Evolutionary conservation across 2,888 invertebrate genomes (phyloP), one percentile per base, ranked within the genome.

Genomic region (Eupithecia vulgata): DNA sequence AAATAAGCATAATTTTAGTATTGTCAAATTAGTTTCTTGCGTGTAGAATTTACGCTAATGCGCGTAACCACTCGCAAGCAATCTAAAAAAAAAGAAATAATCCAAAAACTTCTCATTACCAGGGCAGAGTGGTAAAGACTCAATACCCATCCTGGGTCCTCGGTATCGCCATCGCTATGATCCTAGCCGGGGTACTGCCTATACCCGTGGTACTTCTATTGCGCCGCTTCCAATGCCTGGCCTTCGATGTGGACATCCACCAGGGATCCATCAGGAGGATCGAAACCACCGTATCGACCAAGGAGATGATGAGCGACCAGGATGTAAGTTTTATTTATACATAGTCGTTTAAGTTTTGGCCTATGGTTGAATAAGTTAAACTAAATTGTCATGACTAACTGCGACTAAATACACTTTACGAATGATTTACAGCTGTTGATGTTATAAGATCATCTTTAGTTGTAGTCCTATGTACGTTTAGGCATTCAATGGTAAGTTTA

Each of bases 221-320:
- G 84, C 95, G 98, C 77, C 95, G 98, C 86, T 98, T 98, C 96
- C 98, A 98, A 90, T 97, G 98, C 86, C 95, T 98, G 78, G 96
- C 97, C 81, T 95, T 98, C 81, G 98, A 98, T 87, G 96, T 98
- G 83, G 97, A 98, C 91, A 98, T 98, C 85, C 98, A 98, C 89
- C 97, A 98, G 94, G 98, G 98, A 40, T 98, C 98, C 78, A 98
- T 98, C 89, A 95, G 98, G 83, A 96, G 98, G 82, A 98, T 98
- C 84, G 98, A 98, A 88, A 98, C 98, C 42, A 98, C 98, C 0
- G 98, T 98, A 15, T 98, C 98, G 34, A 98, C 98, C 37, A 98
- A 98, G 90, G 98, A 98, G 91, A 98, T 98, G 98, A 98, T 98
- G 95, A 97, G 97, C 79, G 98, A 98, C 83, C 97, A 98, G 84